phyloP scores from a whole-genome alignment of 2,888 invertebrate genomes.

The Tachina lurida region DNA sequence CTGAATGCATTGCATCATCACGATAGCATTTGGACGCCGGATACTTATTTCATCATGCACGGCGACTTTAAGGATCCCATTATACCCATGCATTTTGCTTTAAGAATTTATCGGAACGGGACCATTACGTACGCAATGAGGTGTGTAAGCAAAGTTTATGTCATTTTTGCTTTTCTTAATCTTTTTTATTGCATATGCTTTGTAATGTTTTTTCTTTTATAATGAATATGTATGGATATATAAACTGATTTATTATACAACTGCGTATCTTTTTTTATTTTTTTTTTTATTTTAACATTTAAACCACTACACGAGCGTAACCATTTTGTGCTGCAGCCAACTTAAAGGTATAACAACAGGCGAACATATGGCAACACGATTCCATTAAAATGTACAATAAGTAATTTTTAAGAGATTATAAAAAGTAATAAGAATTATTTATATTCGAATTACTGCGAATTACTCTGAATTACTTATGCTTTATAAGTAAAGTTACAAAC shows the following conservation, averaged over 20 bases:
- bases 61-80: constrained; percentile 97
- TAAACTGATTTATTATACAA: neutral
- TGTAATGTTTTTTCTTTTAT: neutral
- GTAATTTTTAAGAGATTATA: too few species aligned
- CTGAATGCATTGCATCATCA: constrained; percentile 96
- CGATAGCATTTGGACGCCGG: constrained; percentile 96
- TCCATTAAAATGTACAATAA: too few species aligned
- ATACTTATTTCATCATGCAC: constrained; percentile 98
- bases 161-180: neutral
- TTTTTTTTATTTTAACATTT: neutral
- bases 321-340: too few species aligned
- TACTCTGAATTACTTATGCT: too few species aligned
- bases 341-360: too few species aligned
- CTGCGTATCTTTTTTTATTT: neutral
- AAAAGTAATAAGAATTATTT: too few species aligned
- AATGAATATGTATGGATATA: neutral
- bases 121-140: constrained; percentile 97
- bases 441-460: too few species aligned
- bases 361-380: too few species aligned
- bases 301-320: neutral
- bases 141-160: constrained; percentile 82
- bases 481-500: too few species aligned
- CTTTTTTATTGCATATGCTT: neutral
- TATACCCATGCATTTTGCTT: constrained; percentile 95
- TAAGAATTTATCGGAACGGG: constrained; percentile 95